Base-by-base conservation (phyloP, 2,113 vertebrate species). In the Pao palembangensis region DNA sequence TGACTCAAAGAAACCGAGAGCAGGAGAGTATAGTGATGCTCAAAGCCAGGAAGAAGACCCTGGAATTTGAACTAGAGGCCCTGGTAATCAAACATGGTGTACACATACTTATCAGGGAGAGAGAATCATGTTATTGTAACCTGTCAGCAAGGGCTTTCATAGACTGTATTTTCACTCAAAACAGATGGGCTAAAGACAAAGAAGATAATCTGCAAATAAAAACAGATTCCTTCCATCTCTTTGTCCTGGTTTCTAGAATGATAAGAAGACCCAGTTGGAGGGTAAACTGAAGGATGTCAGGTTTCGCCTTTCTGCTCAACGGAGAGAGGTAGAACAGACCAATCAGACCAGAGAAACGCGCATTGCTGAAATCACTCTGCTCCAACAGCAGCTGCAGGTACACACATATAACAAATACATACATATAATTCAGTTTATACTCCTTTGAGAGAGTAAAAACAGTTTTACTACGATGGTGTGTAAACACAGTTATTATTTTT, bases 21-120 rank as follows among this genome's bases (percentile, higher is more conserved):
- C 97, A 99, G 88, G 97, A 99, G 82, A 94, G 94, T 69, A 98
- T 98, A 8, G 95, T 98, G 65, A 90, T 96, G 44, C 89, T 99
- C 44, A 98, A 96, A 83, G 95, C 96, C 17, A 94, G 96, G 88
- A 98, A 98, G 86, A 98, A 98, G 85, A 98, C 96, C 2, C 87
- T 99, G 57, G 97, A 99, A 85, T 98, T 99, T 61, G 96, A 99
- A 70, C 85, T 99, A 81, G 97, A 99, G 81, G 96, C 96, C 47
- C 89, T 99, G 61, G 96, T 98, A 89, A 70, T 34, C 21, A 59
- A 6, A 69, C 58, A 64, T 4, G 16, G 1, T 8, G 17, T 13
- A 56, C 58, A 25, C 48, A 31, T 5, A n/a, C 15, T 18, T 8
- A 48, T 4, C 42, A 13, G 2, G 11, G 42, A 15, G 42, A 43